These are phyloP conservation scores for Linepithema humile DNA, from an alignment of 1,140 invertebrate genomes.

Conservation along the genomic window DNA sequence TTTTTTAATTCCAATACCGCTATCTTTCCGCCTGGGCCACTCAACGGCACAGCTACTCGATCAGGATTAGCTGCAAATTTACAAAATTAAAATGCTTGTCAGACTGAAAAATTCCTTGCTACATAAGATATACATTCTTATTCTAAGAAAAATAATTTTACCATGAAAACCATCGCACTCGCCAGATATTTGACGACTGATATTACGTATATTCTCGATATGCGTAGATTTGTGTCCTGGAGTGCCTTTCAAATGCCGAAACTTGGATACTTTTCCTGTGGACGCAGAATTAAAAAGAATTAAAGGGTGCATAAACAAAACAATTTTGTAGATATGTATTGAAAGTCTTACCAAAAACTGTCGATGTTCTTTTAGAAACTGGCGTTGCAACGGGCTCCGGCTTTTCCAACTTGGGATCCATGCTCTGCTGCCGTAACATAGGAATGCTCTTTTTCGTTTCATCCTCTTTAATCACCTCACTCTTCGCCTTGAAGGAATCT, in stretches of 20 bases:
- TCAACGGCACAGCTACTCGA: conserved; percentile 93
- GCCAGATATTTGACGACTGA: conserved; percentile 95
- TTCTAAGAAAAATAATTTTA: conserved; percentile 77
- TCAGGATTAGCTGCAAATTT: conserved; percentile 89
- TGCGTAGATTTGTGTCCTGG: conserved; percentile 95
- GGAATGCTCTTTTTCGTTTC: conserved; percentile 85
- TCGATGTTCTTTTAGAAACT: conserved; percentile 91
- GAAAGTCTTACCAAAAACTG: conserved; percentile 89
- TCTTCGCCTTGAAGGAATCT: conserved; percentile 86
- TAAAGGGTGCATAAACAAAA: neutral
- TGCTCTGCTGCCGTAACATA: conserved; percentile 84
- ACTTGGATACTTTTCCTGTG: conserved; percentile 95
- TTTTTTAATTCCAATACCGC: conserved; percentile 94
- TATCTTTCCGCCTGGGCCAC: conserved; percentile 95
- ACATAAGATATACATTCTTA: neutral
- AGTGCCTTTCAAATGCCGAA: conserved; percentile 95
- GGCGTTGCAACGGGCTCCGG: conserved; percentile 82
- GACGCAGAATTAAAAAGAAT: conserved; percentile 59
- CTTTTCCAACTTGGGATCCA: conserved; percentile 83
- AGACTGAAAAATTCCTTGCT: neutral
- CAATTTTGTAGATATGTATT: neutral
- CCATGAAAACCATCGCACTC: conserved; percentile 97
- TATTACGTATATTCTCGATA: conserved; percentile 96
- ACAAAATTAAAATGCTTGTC: conserved; percentile 18
- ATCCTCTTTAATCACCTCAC: conserved; percentile 85